Evolutionary conservation across 2,888 invertebrate genomes (phyloP), one percentile per base, ranked within the genome.

Genomic region (Limnephilus lunatus): DNA sequence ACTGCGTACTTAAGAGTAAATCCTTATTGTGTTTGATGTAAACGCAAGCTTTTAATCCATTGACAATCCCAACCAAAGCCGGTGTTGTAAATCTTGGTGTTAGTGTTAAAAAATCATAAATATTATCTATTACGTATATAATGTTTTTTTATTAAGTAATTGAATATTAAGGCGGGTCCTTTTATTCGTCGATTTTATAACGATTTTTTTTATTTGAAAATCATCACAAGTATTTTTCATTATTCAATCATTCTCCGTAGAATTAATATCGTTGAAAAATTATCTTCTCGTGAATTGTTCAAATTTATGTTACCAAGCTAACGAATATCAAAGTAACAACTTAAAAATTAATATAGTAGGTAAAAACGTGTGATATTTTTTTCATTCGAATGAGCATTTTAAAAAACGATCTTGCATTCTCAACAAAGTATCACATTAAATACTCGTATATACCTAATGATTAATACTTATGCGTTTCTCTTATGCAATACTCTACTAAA

Each of bases 141-240:
- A 81, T 81, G 86, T 81, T 86, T 53, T 44, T 83, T 31, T 35
- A 35, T 35, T 83, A 32, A 83, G 11, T 35, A 25, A 35, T 32
- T 87, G 68, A 88, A 90, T 44, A 83, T 89, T 83, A 91, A 92
- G 92, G 92, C 92, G 88, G 91, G 92, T 85, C 89, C 92, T 93
- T 91, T 53, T 87, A 87, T 83, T 83, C 83, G 83, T 83, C 83
- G 32, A 83, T 83, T 32, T 83, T 68, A 68, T 68, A 68, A 89
- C n/a, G 39, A 89, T 89, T 89, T 68, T 68, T n/a, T 68, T 68
- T n/a, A 68, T 68, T 68, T 68, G n/a, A 25, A 68, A 68, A 68
- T 68, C 68, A 68, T 68, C 68, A 68, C 68, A 25, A 25, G n/a
- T 19, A 25, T 19, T 53, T 53, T 68, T n/a, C 68, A 68, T 68